Evolutionary conservation across 2,113 vertebrate genomes (phyloP), one percentile per base, ranked within the genome.

Genomic region (Poeciliopsis turrubarensis): DNA sequence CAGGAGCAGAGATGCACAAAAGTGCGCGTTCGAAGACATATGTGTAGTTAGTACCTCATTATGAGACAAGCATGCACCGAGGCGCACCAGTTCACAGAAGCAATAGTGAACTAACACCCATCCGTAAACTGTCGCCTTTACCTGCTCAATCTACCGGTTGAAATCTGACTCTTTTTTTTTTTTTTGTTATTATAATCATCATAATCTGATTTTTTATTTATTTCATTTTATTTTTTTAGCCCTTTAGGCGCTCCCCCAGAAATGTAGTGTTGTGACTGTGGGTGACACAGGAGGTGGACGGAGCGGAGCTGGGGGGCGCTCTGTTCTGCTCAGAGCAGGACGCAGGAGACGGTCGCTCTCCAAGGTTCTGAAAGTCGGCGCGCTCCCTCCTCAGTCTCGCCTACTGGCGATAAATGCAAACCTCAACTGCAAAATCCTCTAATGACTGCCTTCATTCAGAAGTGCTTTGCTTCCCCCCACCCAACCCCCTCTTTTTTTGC

Each of bases 301-400:
- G 60, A 62, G 64, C 1, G 54, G 54, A 25, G 47, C 76, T 27
- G 19, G 72, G 70, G 60, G 75, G 67, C 72, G 61, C 60, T 61
- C 71, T 25, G 70, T 19, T 75, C 76, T 73, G 70, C 68, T 87
- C 86, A 25, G 81, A 65, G 82, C 89, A 86, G 89, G 85, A 85
- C 83, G 79, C 82, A 84, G 83, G 77, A 89, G 78, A 82, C 85
- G 73, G 89, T 88, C 85, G 86, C 91, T 93, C 79, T 91, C 93
- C 85, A 82, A 83, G 87, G 89, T 91, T 77, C 85, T 91, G 87
- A 88, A 93, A 93, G 84, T 89, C 79, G 70, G 80, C 85, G 89
- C 83, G 85, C 81, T 86, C 75, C 77, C 79, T 73, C 63, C 64
- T 80, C 77, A 26, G 79, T 75, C 82, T 87, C 72, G 27, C 65